Evolutionary conservation across 1,140 invertebrate species (phyloP).

Genomic region (Drosophila erecta): DNA sequence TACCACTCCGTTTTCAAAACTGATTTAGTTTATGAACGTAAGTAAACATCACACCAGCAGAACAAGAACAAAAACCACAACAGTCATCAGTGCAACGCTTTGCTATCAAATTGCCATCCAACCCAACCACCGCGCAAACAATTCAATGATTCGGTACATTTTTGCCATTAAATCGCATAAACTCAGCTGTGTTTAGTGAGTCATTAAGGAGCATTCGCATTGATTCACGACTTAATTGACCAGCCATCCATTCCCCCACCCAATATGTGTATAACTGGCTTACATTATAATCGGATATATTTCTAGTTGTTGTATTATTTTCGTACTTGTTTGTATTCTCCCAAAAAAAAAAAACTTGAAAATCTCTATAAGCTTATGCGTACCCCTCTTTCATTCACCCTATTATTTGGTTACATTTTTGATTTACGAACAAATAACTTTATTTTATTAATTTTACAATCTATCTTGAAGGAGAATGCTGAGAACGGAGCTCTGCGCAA

Average conservation of each 20-base stretch:
- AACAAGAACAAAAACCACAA: constrained; percentile 39
- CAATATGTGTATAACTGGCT: constrained; percentile 15
- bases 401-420: constrained; percentile 4
- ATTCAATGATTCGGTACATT: background rate
- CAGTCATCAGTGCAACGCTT: constrained; percentile 44
- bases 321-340: constrained; percentile 4
- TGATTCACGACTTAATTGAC: constrained; percentile 15
- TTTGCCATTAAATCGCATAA: background rate
- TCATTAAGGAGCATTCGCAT: constrained; percentile 8
- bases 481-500: constrained; percentile 92
- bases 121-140: constrained; percentile 36
- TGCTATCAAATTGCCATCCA: constrained; percentile 47
- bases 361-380: constrained; percentile 23
- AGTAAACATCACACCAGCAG: constrained; percentile 47
- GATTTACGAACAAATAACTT: background rate
- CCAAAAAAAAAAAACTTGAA: background rate
- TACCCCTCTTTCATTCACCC: constrained; percentile 5
- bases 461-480: constrained; percentile 88
- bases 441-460: constrained; percentile 1
- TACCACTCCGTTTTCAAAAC: constrained; percentile 40
- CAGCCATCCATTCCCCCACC: constrained; percentile 1
- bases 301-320: constrained; percentile 1
- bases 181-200: constrained; percentile 9
- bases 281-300: constrained; percentile 1
- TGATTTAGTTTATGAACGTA: constrained; percentile 75